Conservation (phyloP, 2,888 invertebrate genomes). For the Periphyllus acericola region DNA sequence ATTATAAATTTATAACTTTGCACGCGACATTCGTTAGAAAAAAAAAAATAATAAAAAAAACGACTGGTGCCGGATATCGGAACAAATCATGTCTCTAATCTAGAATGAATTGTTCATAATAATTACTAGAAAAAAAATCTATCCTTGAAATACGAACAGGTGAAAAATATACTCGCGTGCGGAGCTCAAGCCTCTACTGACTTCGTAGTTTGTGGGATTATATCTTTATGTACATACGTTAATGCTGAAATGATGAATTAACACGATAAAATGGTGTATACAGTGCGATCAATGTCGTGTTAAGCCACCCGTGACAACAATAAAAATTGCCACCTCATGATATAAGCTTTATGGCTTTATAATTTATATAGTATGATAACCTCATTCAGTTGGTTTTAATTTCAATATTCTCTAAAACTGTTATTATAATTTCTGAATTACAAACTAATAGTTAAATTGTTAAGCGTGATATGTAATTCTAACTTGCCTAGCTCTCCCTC, state of each 20-base stretch:
- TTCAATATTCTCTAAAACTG: too few relatives aligned
- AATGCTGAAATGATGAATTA: not conserved
- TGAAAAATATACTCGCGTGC: not conserved
- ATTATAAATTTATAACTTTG: not conserved
- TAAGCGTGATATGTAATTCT: too few relatives aligned
- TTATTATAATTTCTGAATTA: too few relatives aligned
- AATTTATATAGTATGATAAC: too few relatives aligned
- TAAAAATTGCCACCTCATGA: not conserved
- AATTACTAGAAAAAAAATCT: not conserved
- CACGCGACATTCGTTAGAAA: not conserved
- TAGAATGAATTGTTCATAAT: not conserved
- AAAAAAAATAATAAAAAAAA: not conserved
- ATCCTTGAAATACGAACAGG: not conserved
- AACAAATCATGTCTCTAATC: not conserved
- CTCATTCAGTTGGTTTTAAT: too few relatives aligned
- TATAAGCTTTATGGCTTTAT: too few relatives aligned
- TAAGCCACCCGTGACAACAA: not conserved
- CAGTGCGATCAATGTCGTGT: not conserved
- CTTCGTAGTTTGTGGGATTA: not conserved
- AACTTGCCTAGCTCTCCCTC: too few relatives aligned
- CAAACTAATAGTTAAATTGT: too few relatives aligned
- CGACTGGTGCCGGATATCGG: not conserved
- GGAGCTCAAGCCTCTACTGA: not conserved
- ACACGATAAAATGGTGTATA: not conserved
- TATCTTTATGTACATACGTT: not conserved